Base-by-base conservation (phyloP, 2,888 invertebrate species). In the Pedicia rivosa region DNA sequence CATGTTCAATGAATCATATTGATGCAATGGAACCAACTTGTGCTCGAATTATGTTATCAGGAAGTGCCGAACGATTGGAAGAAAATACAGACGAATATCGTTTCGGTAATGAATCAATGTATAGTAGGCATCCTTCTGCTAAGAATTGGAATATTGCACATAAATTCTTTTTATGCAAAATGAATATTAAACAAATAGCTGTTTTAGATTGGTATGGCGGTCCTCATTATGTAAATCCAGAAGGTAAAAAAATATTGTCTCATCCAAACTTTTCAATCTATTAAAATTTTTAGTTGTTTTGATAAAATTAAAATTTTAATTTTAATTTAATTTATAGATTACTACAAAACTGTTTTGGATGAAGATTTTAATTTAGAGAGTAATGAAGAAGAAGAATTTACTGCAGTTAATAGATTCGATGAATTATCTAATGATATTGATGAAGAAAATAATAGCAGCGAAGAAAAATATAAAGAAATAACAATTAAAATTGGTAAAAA, bases 171-270 rank as follows among this genome's bases (percentile, higher is more conserved):
- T 71, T 87, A 25, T 80, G 79, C 2, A 81, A 82, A 59, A 47
- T 88, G 50, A 67, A 77, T 44, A 79, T 87, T 33, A 62, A 65
- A 22, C 70, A 78, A 47, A 78, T 88, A 38, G 73, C 70, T 9
- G 73, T 87, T 46, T 60, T 87, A 47, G 84, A 87, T 52, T 78
- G 70, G 57, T 87, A 83, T 54, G 87, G 88, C 3, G 83, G 88
- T 3, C 78, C 83, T 3, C 55, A 61, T 34, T 46, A 45, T 30
- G 50, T 62, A 7, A 36, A 46, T 1, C 13, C 42, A 1, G 44
- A 48, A n/a, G n/a, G n/a, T n/a, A n/a, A n/a, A n/a, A n/a, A n/a
- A n/a, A n/a, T n/a, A n/a, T n/a, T n/a, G n/a, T n/a, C n/a, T n/a
- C n/a, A n/a, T n/a, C n/a, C n/a, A n/a, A n/a, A n/a, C n/a, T n/a